phyloP scores from a whole-genome alignment of 2,888 invertebrate species.

The Macrosoma leucophasiata region DNA sequence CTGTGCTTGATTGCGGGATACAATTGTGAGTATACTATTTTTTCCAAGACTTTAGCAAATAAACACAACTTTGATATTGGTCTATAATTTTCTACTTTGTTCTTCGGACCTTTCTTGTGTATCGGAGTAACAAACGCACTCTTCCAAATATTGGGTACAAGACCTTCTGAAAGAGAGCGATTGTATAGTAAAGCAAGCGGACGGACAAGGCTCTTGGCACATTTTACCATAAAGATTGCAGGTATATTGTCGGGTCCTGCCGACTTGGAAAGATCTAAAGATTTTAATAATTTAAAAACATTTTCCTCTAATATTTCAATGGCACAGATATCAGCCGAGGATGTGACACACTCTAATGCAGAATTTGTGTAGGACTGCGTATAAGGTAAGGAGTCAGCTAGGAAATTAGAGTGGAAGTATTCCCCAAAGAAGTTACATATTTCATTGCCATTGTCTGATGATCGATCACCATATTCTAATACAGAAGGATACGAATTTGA shows the following conservation, averaged over 20 bases:
- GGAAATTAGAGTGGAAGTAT: too few species aligned
- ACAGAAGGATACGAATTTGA: too few species aligned
- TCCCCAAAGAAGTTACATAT: too few species aligned
- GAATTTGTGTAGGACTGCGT: too few species aligned
- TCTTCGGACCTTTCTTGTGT: conserved; percentile 20
- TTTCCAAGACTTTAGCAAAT: conserved; percentile 14
- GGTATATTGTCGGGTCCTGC: conserved; percentile 17
- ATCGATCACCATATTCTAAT: too few species aligned
- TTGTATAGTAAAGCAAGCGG: conserved; percentile 15
- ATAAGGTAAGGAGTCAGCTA: too few species aligned
- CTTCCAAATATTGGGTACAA: conserved; percentile 19
- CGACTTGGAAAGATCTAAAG: neutral
- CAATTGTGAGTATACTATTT: conserved; percentile 3
- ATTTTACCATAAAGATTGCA: conserved; percentile 14
- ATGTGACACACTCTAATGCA: too few species aligned
- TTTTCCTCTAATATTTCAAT: neutral
- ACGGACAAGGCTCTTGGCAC: conserved; percentile 9
- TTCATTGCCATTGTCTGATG: too few species aligned
- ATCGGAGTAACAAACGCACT: conserved; percentile 19
- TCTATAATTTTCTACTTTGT: conserved; percentile 16
- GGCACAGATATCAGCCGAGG: conserved; percentile 1
- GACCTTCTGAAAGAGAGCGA: conserved; percentile 10
- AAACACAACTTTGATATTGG: conserved; percentile 10
- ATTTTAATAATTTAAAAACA: neutral
- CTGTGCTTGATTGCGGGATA: conserved; percentile 1